Evolutionary conservation across 2,113 vertebrate species (phyloP), one percentile per base, ranked within the genome.

Genomic region (Istiophorus platypterus): DNA sequence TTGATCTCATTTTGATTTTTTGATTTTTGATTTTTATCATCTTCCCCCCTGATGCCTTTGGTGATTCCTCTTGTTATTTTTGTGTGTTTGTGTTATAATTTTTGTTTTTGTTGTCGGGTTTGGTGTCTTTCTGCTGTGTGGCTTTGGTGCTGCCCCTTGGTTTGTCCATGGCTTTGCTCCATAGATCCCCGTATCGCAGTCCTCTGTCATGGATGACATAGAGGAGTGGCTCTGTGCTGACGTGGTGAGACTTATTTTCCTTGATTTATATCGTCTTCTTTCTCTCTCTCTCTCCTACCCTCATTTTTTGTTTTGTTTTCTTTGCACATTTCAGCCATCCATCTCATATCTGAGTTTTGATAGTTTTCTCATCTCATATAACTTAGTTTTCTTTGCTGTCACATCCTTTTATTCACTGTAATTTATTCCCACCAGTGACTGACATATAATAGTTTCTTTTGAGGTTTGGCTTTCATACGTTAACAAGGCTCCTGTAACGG

Each of bases 151-250:
- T 94, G 78, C 84, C 90, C 88, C 93, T 94, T 89, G 91, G 95
- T 94, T 95, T 95, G 87, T 95, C 94, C 95, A 87, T 96, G 94
- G 96, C 96, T 94, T 96, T 96, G 94, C 94, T 95, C 94, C 95
- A 91, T 97, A 99, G 98, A 99, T 99, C 95, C 98, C 98, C 42
- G 98, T 99, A 92, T 95, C 95, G 92, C 97, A 98, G 95, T 95
- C 97, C 96, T 98, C 97, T 96, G 97, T 99, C 96, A 99, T 99
- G 98, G 98, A 99, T 97, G 98, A 99, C 97, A 99, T 99, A 97
- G 98, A 99, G 97, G 96, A 98, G 92, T 99, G 98, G 98, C 97
- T 99, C 94, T 95, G 97, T 96, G 97, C 97, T 79, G 98, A 99
- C 91, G 96, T 99, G 98, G 98, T 99, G 97, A 99, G 98, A 97